Evolutionary conservation across 1,140 invertebrate species (phyloP), one percentile per base, ranked within the genome.

Genomic region (Scaptomyza graminum): DNA sequence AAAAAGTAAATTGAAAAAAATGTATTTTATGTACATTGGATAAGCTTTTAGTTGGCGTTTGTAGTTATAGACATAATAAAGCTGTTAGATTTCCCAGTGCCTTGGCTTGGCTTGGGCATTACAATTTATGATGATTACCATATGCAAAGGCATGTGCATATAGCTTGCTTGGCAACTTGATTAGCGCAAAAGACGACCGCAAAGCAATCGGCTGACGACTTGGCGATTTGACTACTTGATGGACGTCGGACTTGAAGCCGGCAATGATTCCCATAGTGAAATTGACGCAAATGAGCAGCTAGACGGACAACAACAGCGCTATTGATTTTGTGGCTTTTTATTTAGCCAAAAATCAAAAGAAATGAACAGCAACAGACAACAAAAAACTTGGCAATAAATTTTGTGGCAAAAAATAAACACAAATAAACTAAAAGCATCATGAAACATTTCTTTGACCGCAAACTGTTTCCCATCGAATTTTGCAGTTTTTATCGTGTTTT

Each of bases 41-140:
- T 62, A 15, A 25, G 34, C 44, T 61, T 49, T 49, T 71, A 64
- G 67, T 49, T 52, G 6, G 15, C 15, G 28, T 46, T 55, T 66
- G 6, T 22, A 44, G 41, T n/a, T 70, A 25, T 18, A 52, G 39
- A n/a, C 18, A 50, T 69, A 74, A 69, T 74, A 69, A 39, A 69
- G 71, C 51, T 28, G 52, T 69, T 69, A 57, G 51, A 74, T 80
- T 73, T 76, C 76, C 72, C 78, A 73, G 60, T 61, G 62, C 51
- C 61, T 65, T 62, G 47, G 28, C 25, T 25, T 25, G 25, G 60
- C 61, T 54, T 56, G 81, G 64, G 70, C 82, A 88, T 83, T 83
- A 88, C 83, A 64, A 87, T 83, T 88, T 87, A 87, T 87, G 75
- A 88, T 87, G 83, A 88, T 87, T 87, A 87, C 75, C 47, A 70